phyloP scores from a whole-genome alignment of 2,888 invertebrate genomes.

The Dione vanillae region DNA sequence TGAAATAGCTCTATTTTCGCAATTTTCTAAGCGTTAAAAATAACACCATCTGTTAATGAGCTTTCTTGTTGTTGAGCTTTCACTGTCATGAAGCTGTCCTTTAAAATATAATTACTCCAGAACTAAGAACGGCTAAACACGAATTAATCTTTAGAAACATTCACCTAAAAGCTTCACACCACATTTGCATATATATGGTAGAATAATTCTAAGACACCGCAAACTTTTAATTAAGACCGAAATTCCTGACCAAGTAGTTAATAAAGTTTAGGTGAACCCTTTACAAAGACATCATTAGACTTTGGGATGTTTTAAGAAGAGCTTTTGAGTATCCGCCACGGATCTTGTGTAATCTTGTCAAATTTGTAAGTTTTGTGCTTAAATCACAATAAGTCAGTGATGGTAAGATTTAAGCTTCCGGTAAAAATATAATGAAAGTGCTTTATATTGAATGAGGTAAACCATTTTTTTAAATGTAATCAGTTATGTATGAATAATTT shows the following conservation, averaged over 20 bases:
- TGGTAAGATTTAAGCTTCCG: no score
- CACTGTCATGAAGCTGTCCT: neutral
- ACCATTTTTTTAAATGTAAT: no score
- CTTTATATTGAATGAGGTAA: no score
- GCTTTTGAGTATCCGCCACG: neutral
- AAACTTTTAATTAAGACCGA: conserved; percentile 31
- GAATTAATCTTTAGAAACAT: conserved; percentile 10
- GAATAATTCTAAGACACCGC: conserved; percentile 14
- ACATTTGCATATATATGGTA: conserved; percentile 29
- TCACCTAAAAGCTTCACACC: neutral
- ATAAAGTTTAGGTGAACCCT: conserved; percentile 25
- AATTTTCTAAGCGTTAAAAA: no score
- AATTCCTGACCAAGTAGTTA: conserved; percentile 28
- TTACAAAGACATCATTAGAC: conserved; percentile 19
- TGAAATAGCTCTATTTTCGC: no score
- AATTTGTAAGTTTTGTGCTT: neutral
- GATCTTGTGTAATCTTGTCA: no score
- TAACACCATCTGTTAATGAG: neutral
- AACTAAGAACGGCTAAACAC: conserved; percentile 5
- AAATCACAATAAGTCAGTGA: neutral
- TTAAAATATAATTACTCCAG: neutral
- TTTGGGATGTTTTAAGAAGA: neutral
- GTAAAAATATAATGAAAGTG: no score
- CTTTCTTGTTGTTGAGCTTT: neutral
- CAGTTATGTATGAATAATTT: no score